Evolutionary conservation across 2,113 vertebrate genomes (phyloP), one percentile per base, ranked within the genome.

Genomic region (Indicator indicator): DNA sequence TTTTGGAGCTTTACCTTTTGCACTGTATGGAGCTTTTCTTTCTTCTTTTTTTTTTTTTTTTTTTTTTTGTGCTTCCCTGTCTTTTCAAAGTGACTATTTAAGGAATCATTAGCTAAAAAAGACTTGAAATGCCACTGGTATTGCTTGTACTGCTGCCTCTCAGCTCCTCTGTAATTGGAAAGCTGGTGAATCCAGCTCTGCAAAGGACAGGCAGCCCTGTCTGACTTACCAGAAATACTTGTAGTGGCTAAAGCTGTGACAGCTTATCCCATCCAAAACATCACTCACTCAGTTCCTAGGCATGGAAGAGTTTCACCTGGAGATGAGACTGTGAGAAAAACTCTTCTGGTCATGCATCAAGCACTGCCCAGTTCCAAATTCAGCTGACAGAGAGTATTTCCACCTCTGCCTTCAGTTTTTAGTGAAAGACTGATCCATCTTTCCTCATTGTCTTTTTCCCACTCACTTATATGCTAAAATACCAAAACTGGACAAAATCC

Each of bases 141-240:
- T 55, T 85, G 85, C 74, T 73, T 15, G 84, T 87, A 15, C 38
- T 54, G 3, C 77, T 67, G 84, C 55, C 59, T 73, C 48, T 23
- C 68, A 77, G 64, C 92, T 55, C 27, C 83, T 63, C 69, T 55
- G 79, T 40, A 72, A 63, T 64, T 55, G 79, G 70, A 50, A 77
- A 70, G 85, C 42, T 93, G 88, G 88, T 52, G 86, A 89, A 92
- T 86, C 80, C 88, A 81, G 90, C 44, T 42, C 85, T 85, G 40
- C 60, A 58, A 32, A 86, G 71, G 65, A 58, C 87, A 65, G 56
- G 52, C 54, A 80, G 63, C 30, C 48, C 28, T 7, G 33, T 46
- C 85, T 55, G 96, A 88, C 59, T 17, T 59, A 70, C 93, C 92
- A 80, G 95, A 77, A 96, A 94, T 58, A 78, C 48, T 33, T 32